A percentile compares a stretch with the other conserved stretches of the same genome.
phyloP scores from a whole-genome alignment of 2,113 vertebrate species.

The Cryptomyrus ogoouensis region DNA sequence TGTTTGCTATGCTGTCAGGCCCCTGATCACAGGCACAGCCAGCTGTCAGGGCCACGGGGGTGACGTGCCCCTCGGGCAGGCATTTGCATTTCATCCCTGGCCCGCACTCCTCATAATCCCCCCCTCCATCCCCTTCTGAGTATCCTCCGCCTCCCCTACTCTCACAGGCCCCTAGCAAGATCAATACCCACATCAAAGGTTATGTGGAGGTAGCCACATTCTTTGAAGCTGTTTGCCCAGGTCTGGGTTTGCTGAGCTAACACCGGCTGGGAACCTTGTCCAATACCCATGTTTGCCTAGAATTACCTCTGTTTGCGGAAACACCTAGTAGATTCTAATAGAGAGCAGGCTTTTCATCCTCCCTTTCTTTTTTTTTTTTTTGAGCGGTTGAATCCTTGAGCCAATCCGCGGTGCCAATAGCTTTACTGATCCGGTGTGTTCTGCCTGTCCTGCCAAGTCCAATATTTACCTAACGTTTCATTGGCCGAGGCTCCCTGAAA shows the following conservation, averaged over 20 bases:
- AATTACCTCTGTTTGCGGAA: slow-evolving; percentile 75
- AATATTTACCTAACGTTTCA: slow-evolving; percentile 75
- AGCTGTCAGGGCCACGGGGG: slow-evolving; percentile 34
- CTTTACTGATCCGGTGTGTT: slow-evolving; percentile 63
- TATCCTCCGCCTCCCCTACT: not conserved
- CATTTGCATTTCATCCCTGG: slow-evolving; percentile 45
- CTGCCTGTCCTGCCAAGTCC: slow-evolving; percentile 64
- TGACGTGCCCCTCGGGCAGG: slow-evolving; percentile 30
- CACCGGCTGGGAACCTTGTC: slow-evolving; percentile 59
- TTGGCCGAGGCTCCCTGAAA: slow-evolving; percentile 55
- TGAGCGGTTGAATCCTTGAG: slow-evolving; percentile 68
- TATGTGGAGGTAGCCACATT: slow-evolving; percentile 68
- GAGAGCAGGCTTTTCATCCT: slow-evolving; percentile 51
- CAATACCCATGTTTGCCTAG: slow-evolving; percentile 69
- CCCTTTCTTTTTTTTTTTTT: slow-evolving; percentile 29
- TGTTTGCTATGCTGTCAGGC: slow-evolving; percentile 11
- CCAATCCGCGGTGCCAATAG: slow-evolving; percentile 57
- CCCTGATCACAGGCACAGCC: slow-evolving; percentile 10
- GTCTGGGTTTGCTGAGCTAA: slow-evolving; percentile 68
- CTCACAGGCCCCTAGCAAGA: slow-evolving; percentile 45
- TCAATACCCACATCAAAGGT: slow-evolving; percentile 72
- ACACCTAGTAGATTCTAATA: slow-evolving; percentile 68
- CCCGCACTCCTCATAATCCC: slow-evolving; percentile 30
- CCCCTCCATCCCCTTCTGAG: slow-evolving; percentile 9
- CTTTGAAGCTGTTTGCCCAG: slow-evolving; percentile 74